A percentile compares a stretch with the other conserved stretches of the same genome.
phyloP scores from a whole-genome alignment of 2,888 invertebrate genomes.

The Hipparchia semele region DNA sequence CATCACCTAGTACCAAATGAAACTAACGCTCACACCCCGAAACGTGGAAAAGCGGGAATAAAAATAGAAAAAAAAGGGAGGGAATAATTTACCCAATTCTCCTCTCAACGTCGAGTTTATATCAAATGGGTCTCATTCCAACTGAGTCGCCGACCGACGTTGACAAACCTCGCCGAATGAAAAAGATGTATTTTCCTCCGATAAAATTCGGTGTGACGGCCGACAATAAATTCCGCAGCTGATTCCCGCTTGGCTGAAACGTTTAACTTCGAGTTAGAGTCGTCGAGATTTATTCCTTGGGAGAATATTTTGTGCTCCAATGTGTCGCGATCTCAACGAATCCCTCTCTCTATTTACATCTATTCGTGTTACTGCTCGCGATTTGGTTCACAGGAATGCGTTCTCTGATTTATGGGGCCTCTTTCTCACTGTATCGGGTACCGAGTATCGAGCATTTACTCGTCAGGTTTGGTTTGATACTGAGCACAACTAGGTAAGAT shows the following conservation, averaged over 20 bases:
- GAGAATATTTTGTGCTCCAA: conserved; percentile 33
- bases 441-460: background rate
- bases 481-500: too few relatives aligned
- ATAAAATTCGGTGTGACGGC: conserved; percentile 68
- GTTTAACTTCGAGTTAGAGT: conserved; percentile 45
- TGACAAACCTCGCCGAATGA: conserved; percentile 73
- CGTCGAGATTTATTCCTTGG: conserved; percentile 41
- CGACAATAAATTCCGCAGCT: conserved; percentile 52
- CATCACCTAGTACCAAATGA: background rate
- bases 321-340: conserved; percentile 16
- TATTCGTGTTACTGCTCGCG: conserved; percentile 17
- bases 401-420: conserved; percentile 13
- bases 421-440: background rate
- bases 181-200: conserved; percentile 76
- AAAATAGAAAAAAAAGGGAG: conserved; percentile 27
- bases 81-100: conserved; percentile 42
- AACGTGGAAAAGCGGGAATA: conserved; percentile 4
- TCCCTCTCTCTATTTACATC: conserved; percentile 27
- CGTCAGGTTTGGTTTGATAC: too few relatives aligned
- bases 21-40: background rate
- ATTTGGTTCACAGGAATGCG: conserved; percentile 3
- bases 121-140: conserved; percentile 69
- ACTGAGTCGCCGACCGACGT: conserved; percentile 67
- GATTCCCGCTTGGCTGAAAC: conserved; percentile 45
- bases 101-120: conserved; percentile 59